Base-by-base conservation (phyloP, 2,888 invertebrate species). In the Cyclophora punctaria region DNA sequence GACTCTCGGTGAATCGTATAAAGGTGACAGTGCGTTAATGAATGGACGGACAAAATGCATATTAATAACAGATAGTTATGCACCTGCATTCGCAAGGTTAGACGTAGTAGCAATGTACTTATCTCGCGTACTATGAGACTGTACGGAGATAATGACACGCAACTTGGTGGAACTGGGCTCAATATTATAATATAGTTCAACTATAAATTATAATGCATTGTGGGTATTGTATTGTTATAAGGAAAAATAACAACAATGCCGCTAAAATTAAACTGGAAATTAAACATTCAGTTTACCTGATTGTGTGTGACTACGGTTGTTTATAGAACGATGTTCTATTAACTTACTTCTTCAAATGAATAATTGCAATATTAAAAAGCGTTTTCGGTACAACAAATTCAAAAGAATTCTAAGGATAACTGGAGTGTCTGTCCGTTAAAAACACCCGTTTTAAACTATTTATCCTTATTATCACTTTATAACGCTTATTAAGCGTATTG, bases 81-180 rank as follows among this genome's bases (percentile, higher is more conserved):
- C 77, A 80, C 78, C 76, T 80, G 78, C 72, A 67, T 69, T 64
- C 61, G 71, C 83, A 82, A 83, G 82, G 83, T 81, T 79, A 80
- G 67, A 71, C 60, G 48, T 45, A 46, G 45, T 20, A 20, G 20
- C 20, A 20, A 20, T 20, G 51, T 52, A 52, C 44, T 64, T 72
- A 69, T 67, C 66, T 67, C 68, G 71, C 68, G 62, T 67, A 66
- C 67, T 60, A 66, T 59, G 60, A 73, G 70, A 71, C 69, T 67
- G 70, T 67, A 67, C 69, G 69, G 70, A 70, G 73, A 75, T 81
- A 78, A 81, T 80, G 80, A 78, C 64, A 71, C 64, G 60, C 51
- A 51, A 58, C 62, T 20, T 20, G 20, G 20, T 20, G 64, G 66
- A 72, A 74, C 70, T 64, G 4, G 37, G 5, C 5, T 37, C 5